Base-by-base conservation (phyloP, 2,797 vertebrate genomes). In the Varecia variegata region DNA sequence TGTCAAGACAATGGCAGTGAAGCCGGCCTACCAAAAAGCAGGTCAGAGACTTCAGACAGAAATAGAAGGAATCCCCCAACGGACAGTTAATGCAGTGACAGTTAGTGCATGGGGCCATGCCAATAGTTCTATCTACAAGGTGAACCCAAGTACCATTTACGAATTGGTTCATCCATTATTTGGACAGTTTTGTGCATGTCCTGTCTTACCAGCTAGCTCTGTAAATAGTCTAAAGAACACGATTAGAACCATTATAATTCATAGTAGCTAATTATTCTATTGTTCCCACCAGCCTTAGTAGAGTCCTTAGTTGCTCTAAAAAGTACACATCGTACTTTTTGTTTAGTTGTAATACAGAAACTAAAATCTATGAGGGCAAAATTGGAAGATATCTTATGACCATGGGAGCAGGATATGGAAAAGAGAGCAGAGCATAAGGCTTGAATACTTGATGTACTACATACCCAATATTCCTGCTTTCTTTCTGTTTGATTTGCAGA, bases 41-140 rank as follows among this genome's bases (percentile, higher is more conserved):
- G 90, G 96, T 96, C 82, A 94, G 84, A 96, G 92, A 79, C 88
- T 93, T 81, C 35, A 54, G 54, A 85, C 77, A 93, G 90, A 97
- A 98, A 96, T 82, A 93, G 96, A 94, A 85, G 84, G 56, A 14
- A 71, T 50, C 40, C 27, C 21, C 2, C 30, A 80, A 58, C 21
- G 32, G 77, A 88, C 20, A 35, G 30, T 47, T 88, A 88, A 82
- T 74, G 47, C 89, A 77, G 87, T 91, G 93, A 88, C 89, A 68
- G 81, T 58, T 43, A 18, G 92, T 45, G 12, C 54, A 70, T 71
- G 65, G 52, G 79, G 45, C 70, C 54, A 43, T 38, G 95, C 58
- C 94, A 73, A 21, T 30, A 52, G 85, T 67, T 70, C 52, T 89
- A 32, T 81, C 87, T 83, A 65, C 7, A 43, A 14, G 7, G 1